Conservation (phyloP, 1,140 invertebrate species). For the Cydia fagiglandana region DNA sequence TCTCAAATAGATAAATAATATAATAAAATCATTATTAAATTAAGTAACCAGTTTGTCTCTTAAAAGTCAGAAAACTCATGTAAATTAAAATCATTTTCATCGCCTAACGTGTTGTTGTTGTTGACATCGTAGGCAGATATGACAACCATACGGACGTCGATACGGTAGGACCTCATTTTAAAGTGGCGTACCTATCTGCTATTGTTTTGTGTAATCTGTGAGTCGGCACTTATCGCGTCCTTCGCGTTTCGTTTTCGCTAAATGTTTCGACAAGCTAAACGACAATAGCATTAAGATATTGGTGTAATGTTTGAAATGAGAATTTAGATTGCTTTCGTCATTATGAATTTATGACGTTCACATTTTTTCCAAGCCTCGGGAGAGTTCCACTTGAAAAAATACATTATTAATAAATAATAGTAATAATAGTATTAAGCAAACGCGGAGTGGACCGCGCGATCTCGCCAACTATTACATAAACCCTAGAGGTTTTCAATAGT, state of each 20-base stretch:
- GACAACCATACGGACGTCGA: too few relatives aligned
- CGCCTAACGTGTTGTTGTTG: too few relatives aligned
- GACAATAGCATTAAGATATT: constrained; percentile 31
- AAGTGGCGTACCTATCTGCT: background rate
- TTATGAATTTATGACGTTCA: background rate
- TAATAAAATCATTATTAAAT: background rate
- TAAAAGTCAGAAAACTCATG: too few relatives aligned
- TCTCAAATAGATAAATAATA: too few relatives aligned
- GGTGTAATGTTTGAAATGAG: constrained; percentile 23
- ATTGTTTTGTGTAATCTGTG: background rate
- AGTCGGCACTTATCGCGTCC: constrained; percentile 19
- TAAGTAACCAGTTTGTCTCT: background rate
- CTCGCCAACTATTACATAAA: too few relatives aligned
- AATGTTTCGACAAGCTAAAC: constrained; percentile 23
- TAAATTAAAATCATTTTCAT: too few relatives aligned
- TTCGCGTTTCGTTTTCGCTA: constrained; percentile 25
- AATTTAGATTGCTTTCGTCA: constrained; percentile 13
- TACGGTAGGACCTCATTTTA: too few relatives aligned
- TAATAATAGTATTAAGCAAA: too few relatives aligned
- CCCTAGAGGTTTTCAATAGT: too few relatives aligned
- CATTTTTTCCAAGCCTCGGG: background rate
- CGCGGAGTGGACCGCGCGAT: too few relatives aligned
- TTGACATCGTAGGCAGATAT: too few relatives aligned
- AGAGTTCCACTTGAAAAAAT: background rate
- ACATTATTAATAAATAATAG: too few relatives aligned